These are phyloP conservation scores for Spinibarbus caldwelli DNA, from an alignment of 2,797 vertebrate genomes.

Conservation along the genomic window DNA sequence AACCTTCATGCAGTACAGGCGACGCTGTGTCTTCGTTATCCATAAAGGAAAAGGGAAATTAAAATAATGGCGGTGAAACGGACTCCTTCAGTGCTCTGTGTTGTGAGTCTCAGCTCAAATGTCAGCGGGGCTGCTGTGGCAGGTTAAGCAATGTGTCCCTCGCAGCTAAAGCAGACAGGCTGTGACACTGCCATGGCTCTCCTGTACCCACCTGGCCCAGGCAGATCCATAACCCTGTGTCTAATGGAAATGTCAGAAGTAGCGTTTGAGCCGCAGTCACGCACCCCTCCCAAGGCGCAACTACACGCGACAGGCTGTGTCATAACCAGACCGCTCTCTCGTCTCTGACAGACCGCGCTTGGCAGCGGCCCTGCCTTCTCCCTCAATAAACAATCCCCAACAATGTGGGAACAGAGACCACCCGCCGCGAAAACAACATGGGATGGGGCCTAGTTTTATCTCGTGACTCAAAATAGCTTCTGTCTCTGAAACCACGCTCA, in stretches of 20 bases:
- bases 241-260: slow-evolving; percentile 70
- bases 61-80: neutral
- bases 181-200: slow-evolving; percentile 29
- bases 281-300: slow-evolving; percentile 60
- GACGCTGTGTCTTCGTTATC: neutral
- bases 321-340: slow-evolving; percentile 69
- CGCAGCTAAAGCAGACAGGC: slow-evolving; percentile 28
- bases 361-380: slow-evolving; percentile 62
- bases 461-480: slow-evolving; percentile 26
- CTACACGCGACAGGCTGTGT: slow-evolving; percentile 65
- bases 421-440: slow-evolving; percentile 29
- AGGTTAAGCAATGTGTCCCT: slow-evolving; percentile 57
- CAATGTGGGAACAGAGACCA: slow-evolving; percentile 52
- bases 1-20: too few relatives aligned
- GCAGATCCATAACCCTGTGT: slow-evolving; percentile 55
- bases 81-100: neutral
- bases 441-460: slow-evolving; percentile 34
- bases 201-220: slow-evolving; percentile 55
- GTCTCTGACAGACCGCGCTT: slow-evolving; percentile 73
- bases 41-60: slow-evolving; percentile 12
- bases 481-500: slow-evolving; percentile 18
- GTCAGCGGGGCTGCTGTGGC: slow-evolving; percentile 45
- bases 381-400: slow-evolving; percentile 66
- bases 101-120: slow-evolving; percentile 10
- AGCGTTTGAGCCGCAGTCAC: slow-evolving; percentile 56